phyloP scores from a whole-genome alignment of 2,113 vertebrate species.

The Girardinichthys multiradiatus region DNA sequence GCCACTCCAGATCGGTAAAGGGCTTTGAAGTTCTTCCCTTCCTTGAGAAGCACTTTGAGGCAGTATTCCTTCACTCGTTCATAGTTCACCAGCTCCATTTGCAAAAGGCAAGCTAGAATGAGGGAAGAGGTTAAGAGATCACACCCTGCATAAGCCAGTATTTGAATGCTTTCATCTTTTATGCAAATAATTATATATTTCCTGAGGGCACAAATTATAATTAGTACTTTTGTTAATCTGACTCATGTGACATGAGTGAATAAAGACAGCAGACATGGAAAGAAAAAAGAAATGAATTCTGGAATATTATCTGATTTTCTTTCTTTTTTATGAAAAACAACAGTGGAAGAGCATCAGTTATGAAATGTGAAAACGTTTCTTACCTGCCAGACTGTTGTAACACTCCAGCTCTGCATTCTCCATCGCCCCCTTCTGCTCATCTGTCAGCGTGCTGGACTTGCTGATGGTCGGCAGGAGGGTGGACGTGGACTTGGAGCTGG shows the following conservation, averaged over 20 bases:
- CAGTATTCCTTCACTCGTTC: conserved; percentile 98
- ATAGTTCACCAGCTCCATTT: conserved; percentile 98
- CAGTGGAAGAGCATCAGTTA: conserved; percentile 4
- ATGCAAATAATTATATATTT: not conserved
- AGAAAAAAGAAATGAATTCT: conserved; percentile 33
- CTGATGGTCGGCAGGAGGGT: conserved; percentile 69
- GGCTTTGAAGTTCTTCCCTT: conserved; percentile 98
- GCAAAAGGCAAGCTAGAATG: conserved; percentile 90
- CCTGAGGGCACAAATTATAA: not conserved
- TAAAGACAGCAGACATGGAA: not conserved
- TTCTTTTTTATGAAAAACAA: conserved; percentile 6
- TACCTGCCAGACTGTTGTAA: conserved; percentile 98
- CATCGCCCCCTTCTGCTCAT: conserved; percentile 92
- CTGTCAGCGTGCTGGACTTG: conserved; percentile 82
- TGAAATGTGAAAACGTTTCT: conserved; percentile 2
- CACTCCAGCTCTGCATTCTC: conserved; percentile 95
- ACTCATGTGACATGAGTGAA: not conserved
- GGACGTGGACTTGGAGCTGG: conserved; percentile 74
- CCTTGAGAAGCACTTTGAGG: conserved; percentile 96
- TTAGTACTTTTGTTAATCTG: not conserved
- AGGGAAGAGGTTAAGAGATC: not conserved
- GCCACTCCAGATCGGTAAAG: conserved; percentile 97
- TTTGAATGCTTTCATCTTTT: conserved; percentile 5
- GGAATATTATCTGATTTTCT: conserved; percentile 41
- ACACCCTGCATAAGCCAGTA: not conserved